These are phyloP conservation scores for Aptenodytes patagonicus DNA, from an alignment of 2,113 vertebrate genomes.

Conservation along the genomic window DNA sequence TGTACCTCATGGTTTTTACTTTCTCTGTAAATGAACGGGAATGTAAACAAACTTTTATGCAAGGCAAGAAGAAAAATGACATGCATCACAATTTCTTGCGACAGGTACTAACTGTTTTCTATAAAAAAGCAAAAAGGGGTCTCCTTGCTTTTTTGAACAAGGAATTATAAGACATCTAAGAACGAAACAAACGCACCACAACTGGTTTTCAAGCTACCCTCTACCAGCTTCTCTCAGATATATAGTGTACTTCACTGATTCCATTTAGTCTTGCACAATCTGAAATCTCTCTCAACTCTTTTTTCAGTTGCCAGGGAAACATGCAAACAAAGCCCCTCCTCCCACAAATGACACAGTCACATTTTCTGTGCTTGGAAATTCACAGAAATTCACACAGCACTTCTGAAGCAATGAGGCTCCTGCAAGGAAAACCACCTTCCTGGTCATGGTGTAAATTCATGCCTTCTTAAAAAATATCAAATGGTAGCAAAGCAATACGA, in stretches of 20 bases:
- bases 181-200: background rate
- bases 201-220: background rate
- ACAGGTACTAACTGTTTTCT: background rate
- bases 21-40: background rate
- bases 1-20: background rate
- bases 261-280: background rate
- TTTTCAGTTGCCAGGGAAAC: slow-evolving; percentile 14
- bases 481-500: background rate
- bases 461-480: background rate
- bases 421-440: slow-evolving; percentile 4
- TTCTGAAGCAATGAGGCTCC: slow-evolving; percentile 22
- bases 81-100: background rate
- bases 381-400: background rate
- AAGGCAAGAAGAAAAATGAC: background rate
- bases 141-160: background rate
- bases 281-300: background rate
- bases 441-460: background rate
- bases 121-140: background rate
- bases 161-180: background rate
- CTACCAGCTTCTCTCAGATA: background rate
- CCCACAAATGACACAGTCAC: background rate
- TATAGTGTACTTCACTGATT: background rate
- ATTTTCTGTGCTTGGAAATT: slow-evolving; percentile 19
- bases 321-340: background rate
- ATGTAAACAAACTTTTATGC: background rate